Percentiles rank a stretch among this genome's conserved stretches.
Evolutionary conservation across 2,113 vertebrate genomes (phyloP).

Genomic region (Peromyscus maniculatus): DNA sequence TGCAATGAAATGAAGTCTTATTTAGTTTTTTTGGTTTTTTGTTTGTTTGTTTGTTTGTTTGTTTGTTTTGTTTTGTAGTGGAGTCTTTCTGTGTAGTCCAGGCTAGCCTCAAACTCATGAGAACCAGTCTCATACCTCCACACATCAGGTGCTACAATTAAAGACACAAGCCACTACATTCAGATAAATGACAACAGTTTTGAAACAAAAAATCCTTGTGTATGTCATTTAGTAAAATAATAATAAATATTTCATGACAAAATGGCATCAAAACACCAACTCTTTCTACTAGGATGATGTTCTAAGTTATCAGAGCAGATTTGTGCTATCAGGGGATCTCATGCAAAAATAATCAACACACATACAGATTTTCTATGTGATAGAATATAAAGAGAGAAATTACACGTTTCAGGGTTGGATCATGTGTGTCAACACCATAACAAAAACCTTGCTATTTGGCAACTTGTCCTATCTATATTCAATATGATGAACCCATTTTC

Average conservation of each 20-base stretch:
- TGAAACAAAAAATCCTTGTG: conserved; percentile 43
- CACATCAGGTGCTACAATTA: background rate
- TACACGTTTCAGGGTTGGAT: background rate
- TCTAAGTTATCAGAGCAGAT: background rate
- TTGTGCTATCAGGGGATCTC: background rate
- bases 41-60: too few relatives aligned
- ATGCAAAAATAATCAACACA: background rate
- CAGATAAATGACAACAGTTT: conserved; percentile 12
- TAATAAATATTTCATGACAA: background rate
- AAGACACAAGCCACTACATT: background rate
- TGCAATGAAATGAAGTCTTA: background rate
- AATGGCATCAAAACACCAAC: conserved; percentile 37
- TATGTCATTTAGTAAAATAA: conserved; percentile 38
- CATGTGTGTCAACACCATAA: background rate
- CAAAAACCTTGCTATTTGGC: background rate
- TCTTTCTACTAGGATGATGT: conserved; percentile 29
- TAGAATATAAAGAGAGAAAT: conserved; percentile 28
- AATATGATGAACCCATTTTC: background rate
- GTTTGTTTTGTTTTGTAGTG: background rate
- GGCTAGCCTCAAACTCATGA: background rate
- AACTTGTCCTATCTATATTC: background rate
- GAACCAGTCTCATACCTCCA: background rate
- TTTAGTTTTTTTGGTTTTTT: background rate
- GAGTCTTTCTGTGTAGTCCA: background rate
- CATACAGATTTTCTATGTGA: background rate